A percentile compares a stretch with the other conserved stretches of the same genome.
These are phyloP conservation scores for Macrosiphum euphorbiae DNA, from an alignment of 2,888 invertebrate species.

Conservation along the genomic window DNA sequence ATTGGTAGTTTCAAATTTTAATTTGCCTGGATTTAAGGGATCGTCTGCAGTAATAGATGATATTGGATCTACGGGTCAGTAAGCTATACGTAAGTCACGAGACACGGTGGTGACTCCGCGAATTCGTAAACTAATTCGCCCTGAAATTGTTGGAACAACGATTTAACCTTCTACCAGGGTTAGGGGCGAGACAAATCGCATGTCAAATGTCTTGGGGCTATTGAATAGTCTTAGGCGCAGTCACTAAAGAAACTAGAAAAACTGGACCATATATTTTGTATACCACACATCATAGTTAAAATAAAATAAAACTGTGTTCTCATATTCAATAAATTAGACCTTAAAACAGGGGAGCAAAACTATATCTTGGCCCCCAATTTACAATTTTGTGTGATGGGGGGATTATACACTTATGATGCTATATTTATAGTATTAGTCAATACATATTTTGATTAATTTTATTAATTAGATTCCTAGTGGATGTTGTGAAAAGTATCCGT, in stretches of 20 bases:
- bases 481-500: background rate
- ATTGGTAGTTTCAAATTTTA: background rate
- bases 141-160: background rate
- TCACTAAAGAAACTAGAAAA: background rate
- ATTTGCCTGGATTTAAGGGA: background rate
- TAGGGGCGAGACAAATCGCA: too few species aligned
- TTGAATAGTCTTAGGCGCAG: background rate
- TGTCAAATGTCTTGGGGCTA: too few species aligned
- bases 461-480: background rate
- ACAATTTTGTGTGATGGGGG: background rate
- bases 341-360: background rate
- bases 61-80: background rate
- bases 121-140: background rate
- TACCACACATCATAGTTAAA: too few species aligned
- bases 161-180: background rate
- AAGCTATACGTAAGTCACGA: background rate
- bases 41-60: background rate
- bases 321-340: background rate
- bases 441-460: background rate
- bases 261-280: background rate
- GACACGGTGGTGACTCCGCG: background rate
- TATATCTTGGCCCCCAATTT: background rate
- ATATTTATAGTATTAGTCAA: background rate
- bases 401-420: background rate
- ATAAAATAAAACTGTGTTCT: background rate